Base-by-base conservation (phyloP, 2,888 invertebrate species). In the Cistogaster globosa region DNA sequence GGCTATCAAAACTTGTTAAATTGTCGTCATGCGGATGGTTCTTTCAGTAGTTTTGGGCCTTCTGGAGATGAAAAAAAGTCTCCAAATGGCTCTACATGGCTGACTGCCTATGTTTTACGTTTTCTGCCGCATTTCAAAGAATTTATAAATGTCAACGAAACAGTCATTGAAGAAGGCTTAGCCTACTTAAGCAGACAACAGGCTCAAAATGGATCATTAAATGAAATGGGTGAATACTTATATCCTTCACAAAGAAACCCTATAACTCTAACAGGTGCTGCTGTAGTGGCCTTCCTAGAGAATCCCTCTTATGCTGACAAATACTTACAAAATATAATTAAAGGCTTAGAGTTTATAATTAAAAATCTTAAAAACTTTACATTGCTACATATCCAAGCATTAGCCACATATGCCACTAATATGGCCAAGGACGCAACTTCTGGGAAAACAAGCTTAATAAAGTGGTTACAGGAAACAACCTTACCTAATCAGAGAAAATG, bases 1-100 rank as follows among this genome's bases (percentile, higher is more conserved):
- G 98, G 98, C 12, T 99, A 98, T 92, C 99, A 99, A 92, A 94
- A 97, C 82, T 96, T 99, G 90, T 93, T 99, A 91, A 97, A 96
- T 0, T 99, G 96, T 92, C 95, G 96, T 82, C 95, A 96, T 84
- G 90, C 93, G 0, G 98, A 99, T 91, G 98, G 98, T 2, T 98
- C 98, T 0, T 99, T 98, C 93, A 95, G 96, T 92, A 94, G 97
- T 87, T 97, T 97, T 26, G 26, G 26, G 1, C 26, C 26, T 26
- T 26, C 26, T 26, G 2, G 26, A 57, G 0, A 91, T 93, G 12
- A 92, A 93, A 88, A 90, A 0, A 86, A 84, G 0, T 88, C 89
- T 0, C 87, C 87, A 0, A 90, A 93, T 93, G 96, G 97, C 0
- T 97, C 97, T 26, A 94, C 94, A 0, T 96, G 96, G 97, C 92